Base-by-base conservation (phyloP, 1,140 invertebrate genomes). In the Drosophila rufa region DNA sequence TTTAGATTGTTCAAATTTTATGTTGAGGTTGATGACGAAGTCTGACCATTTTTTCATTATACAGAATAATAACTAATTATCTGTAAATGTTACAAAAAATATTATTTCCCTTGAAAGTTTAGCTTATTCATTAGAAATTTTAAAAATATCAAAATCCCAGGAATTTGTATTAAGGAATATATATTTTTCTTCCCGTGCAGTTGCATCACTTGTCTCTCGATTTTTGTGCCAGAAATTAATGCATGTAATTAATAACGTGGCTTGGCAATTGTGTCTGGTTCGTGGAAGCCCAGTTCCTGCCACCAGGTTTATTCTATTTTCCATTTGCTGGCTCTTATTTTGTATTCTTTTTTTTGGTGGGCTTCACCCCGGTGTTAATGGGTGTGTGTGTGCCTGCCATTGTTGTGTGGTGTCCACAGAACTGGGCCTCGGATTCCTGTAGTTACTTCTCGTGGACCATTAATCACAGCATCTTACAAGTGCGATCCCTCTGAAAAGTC, bases 201-300 rank as follows among this genome's bases (percentile, higher is more conserved):
- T 89, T 89, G 85, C 85, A 90, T 79, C 85, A 90, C 84, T 91
- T 91, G 82, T 87, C 46, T 77, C 38, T 67, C 43, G 53, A 55
- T 55, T 55, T 55, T n/a, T 86, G 76, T 75, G 73, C 86, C 70
- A 79, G 47, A 90, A 90, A 89, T 90, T 82, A 90, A 85, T 90
- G 86, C 79, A 85, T 91, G 85, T 90, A 90, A 90, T 90, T 91
- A 90, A 90, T 90, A 90, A 90, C 83, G 65, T 73, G 71, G 78
- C 57, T 51, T 43, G 81, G 64, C 75, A 79, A 79, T 79, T 79
- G 75, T 77, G 75, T 58, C 73, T 68, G 67, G 47, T 81, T 89
- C 79, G 83, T 82, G 62, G 84, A 80, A 83, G 58, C 62, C 62
- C 66, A 50, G 66, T 78, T 83, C 61, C 42, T 68, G 47, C 50